Percentiles rank a stretch among this genome's conserved stretches.
Evolutionary conservation across 2,113 vertebrate species (phyloP).

Genomic region (Microcebus jonahi): DNA sequence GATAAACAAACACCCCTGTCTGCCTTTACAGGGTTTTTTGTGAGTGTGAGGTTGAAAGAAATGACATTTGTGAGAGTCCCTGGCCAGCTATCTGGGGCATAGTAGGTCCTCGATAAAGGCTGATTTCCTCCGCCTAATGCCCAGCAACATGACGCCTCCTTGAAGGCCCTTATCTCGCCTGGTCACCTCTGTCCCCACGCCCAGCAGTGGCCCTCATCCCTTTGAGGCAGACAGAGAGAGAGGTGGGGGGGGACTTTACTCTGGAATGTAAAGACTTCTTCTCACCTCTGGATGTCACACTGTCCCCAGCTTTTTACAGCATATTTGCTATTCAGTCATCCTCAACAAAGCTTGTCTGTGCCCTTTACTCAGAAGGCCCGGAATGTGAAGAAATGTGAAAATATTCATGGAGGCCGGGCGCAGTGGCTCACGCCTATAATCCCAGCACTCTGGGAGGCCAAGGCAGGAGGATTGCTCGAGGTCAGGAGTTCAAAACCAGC

Average conservation of each 20-base stretch:
- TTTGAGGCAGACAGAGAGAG: not conserved
- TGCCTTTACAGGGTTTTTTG: not conserved
- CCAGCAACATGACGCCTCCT: not conserved
- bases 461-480: no score
- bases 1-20: not conserved
- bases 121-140: not conserved
- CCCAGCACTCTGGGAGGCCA: no score
- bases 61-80: not conserved
- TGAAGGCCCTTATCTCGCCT: not conserved
- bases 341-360: not conserved
- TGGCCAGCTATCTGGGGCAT: not conserved
- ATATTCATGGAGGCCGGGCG: not conserved
- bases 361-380: not conserved
- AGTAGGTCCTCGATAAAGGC: not conserved
- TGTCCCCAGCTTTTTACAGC: not conserved
- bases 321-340: rapidly evolving
- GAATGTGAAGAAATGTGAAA: not conserved
- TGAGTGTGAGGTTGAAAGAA: not conserved
- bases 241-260: not conserved
- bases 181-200: not conserved
- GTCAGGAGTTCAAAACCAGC: no score
- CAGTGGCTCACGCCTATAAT: no score
- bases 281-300: not conserved
- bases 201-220: not conserved
- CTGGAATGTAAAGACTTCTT: not conserved